Evolutionary conservation across 2,797 vertebrate species (phyloP).

Genomic region (Propithecus perrieri): DNA sequence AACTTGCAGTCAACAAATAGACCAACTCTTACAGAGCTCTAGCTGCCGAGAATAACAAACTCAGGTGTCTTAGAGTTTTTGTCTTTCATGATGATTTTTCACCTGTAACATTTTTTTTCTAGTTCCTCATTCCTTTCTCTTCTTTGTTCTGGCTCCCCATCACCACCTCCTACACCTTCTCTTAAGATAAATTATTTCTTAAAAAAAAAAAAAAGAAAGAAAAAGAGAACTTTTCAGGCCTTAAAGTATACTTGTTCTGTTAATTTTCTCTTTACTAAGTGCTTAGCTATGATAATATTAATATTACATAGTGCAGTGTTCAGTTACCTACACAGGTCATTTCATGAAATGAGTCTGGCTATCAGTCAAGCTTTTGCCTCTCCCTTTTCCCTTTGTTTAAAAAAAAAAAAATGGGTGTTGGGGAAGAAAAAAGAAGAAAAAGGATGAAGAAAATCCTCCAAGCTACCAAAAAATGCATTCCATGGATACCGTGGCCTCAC

Average conservation of each 20-base stretch:
- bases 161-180: neutral
- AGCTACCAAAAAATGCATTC: constrained; percentile 70
- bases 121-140: neutral
- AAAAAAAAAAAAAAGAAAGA: neutral
- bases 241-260: constrained; percentile 61
- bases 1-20: constrained; percentile 17
- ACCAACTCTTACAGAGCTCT: neutral
- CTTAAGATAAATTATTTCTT: constrained; percentile 31
- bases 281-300: constrained; percentile 60
- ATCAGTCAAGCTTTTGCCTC: constrained; percentile 59
- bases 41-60: neutral
- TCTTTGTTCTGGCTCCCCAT: neutral
- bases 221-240: neutral
- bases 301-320: constrained; percentile 55
- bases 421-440: constrained; percentile 46
- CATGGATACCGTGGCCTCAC: constrained; percentile 64
- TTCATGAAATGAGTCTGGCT: constrained; percentile 74
- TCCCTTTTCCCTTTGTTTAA: constrained; percentile 74
- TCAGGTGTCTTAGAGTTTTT: constrained; percentile 6
- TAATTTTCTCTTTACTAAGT: constrained; percentile 64
- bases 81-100: neutral
- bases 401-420: neutral
- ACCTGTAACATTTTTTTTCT: neutral
- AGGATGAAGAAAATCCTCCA: constrained; percentile 68
- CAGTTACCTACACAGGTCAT: constrained; percentile 71